Base-by-base conservation (phyloP, 2,888 invertebrate species). In the Zootermopsis nevadensis region DNA sequence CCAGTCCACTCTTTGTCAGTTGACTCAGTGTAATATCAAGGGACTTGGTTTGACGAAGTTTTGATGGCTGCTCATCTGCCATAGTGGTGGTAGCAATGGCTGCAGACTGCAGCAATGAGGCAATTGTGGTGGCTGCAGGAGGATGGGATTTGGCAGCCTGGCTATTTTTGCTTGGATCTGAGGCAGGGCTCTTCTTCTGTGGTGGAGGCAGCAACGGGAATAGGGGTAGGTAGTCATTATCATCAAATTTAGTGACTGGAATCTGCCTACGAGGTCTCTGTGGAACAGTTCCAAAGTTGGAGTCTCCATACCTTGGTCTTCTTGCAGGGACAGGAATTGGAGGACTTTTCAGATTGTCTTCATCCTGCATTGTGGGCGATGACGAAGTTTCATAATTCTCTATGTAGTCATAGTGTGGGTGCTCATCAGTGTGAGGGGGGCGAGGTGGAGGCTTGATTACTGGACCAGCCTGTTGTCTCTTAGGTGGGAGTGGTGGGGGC, bases 1-100 rank as follows among this genome's bases (percentile, higher is more conserved):
- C 94, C 88, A 97, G 93, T 86, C 95, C 95, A 87, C 95, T 93
- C 2, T 96, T 94, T 48, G 97, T 94, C 84, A 97, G 91, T 88
- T 97, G 96, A 87, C 94, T 94, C 84, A 97, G 91, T 0, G 96
- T 96, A 86, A 96, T 96, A 88, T 96, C 95, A 86, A 95, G 91
- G 7, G 89, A 89, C 67, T 89, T 87, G 27, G 88, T 87, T 22
- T 88, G 83, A 60, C 89, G 88, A 0, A 89, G 88, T 82, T 88
- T 89, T 86, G 53, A 72, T 7, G 83, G 66, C 77, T 85, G 81
- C 2, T 84, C 83, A 53, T 83, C 76, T 35, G 67, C 35, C n/a
- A 83, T 82, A 31, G 83, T 77, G 31, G 83, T 80, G 42, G 84
- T 83, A 24, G 72, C 74, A n/a, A 19, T 48, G 53, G 77, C 38